These are phyloP conservation scores for Pterostichus niger DNA, from an alignment of 2,888 invertebrate genomes.

Conservation along the genomic window DNA sequence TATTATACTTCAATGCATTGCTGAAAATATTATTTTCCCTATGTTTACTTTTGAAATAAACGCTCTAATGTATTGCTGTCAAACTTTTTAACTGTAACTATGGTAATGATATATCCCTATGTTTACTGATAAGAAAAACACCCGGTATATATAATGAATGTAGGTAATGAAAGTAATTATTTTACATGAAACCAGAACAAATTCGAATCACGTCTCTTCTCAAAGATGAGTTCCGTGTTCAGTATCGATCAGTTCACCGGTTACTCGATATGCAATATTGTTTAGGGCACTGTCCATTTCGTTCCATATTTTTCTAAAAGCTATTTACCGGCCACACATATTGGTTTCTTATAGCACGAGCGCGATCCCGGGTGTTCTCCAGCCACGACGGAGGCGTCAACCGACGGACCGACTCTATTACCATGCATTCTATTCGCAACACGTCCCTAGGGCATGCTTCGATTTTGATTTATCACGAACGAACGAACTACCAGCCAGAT, in stretches of 20 bases:
- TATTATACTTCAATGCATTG: too few species aligned
- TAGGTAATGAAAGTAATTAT: not conserved
- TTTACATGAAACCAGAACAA: not conserved
- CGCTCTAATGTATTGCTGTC: too few species aligned
- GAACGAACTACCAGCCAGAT: slow-evolving; percentile 5
- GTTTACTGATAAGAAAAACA: too few species aligned
- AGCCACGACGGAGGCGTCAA: slow-evolving; percentile 6
- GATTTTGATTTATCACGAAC: slow-evolving; percentile 70
- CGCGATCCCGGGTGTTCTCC: slow-evolving; percentile 41
- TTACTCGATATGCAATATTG: slow-evolving; percentile 72
- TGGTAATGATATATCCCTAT: too few species aligned
- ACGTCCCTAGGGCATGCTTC: slow-evolving; percentile 69
- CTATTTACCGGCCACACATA: slow-evolving; percentile 76
- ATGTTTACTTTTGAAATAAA: too few species aligned
- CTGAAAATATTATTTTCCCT: too few species aligned
- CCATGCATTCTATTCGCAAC: slow-evolving; percentile 70
- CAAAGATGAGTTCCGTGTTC: not conserved
- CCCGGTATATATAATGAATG: too few species aligned
- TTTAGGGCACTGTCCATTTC: slow-evolving; percentile 73
- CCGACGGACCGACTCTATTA: slow-evolving; percentile 69
- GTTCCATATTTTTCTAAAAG: slow-evolving; percentile 76
- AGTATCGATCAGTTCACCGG: slow-evolving; percentile 11
- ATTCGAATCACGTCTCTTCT: not conserved
- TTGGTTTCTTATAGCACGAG: slow-evolving; percentile 73
- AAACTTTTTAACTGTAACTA: too few species aligned